Percentiles rank a stretch among this genome's conserved stretches.
These are phyloP conservation scores for Apeltes quadracus DNA, from an alignment of 2,113 vertebrate species.

Conservation along the genomic window DNA sequence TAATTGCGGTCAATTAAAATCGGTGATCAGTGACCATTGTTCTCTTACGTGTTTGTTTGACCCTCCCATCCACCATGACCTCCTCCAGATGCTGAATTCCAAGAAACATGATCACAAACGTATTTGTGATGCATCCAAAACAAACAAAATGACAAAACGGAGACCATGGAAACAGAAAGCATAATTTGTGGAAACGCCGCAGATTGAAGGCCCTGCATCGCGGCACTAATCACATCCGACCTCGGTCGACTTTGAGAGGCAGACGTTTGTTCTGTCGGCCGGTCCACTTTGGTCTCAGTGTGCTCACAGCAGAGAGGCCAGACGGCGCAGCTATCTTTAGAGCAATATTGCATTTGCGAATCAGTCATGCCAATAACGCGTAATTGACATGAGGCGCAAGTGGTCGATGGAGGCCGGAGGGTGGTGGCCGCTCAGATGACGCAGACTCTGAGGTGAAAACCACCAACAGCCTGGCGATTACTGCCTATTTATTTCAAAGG, in stretches of 20 bases:
- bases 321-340: conserved; percentile 40
- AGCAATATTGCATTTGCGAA: conserved; percentile 39
- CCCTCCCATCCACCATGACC: background rate
- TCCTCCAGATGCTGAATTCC: background rate
- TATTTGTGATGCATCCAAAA: background rate
- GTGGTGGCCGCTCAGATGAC: conserved; percentile 11
- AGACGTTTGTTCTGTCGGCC: conserved; percentile 45
- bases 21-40: too few relatives aligned
- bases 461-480: conserved; percentile 45
- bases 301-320: conserved; percentile 34
- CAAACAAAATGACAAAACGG: background rate
- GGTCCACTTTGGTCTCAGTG: conserved; percentile 23
- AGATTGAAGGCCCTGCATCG: conserved; percentile 4
- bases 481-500: conserved; percentile 49
- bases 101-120: background rate
- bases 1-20: too few relatives aligned
- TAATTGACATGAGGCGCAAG: conserved; percentile 38
- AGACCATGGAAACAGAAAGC: too few relatives aligned
- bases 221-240: conserved; percentile 17
- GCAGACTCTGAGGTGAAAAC: conserved; percentile 45
- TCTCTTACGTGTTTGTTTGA: too few relatives aligned
- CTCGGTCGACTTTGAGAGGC: conserved; percentile 12
- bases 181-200: background rate
- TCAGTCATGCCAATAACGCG: conserved; percentile 36
- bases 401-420: conserved; percentile 6